Conservation (phyloP, 2,888 invertebrate genomes). For the Xanthorhoe spadicearia region DNA sequence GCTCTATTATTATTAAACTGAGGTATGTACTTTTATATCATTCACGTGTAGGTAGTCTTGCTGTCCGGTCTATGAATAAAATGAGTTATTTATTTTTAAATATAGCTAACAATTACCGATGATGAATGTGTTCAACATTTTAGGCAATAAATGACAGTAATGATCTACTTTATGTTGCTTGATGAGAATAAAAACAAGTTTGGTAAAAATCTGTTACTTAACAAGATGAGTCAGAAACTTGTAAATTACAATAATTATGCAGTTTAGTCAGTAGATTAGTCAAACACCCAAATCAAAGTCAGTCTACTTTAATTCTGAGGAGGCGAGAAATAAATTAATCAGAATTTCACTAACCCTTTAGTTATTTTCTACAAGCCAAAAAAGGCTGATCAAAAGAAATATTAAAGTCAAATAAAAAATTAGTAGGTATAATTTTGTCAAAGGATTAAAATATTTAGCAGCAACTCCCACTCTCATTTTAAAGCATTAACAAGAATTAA, state of each 20-base stretch:
- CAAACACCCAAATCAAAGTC: too few species aligned
- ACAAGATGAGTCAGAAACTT: not conserved
- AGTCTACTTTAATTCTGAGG: not conserved
- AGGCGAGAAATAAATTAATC: too few species aligned
- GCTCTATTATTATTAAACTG: constrained; percentile 15
- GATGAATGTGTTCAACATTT: not conserved
- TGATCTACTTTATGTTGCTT: not conserved
- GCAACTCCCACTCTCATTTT: too few species aligned
- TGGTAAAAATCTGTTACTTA: not conserved
- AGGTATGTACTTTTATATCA: constrained; percentile 15
- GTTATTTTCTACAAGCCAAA: too few species aligned
- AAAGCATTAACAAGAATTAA: too few species aligned
- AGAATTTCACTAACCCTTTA: too few species aligned
- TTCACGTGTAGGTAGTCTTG: constrained; percentile 23
- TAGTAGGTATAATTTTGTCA: too few species aligned
- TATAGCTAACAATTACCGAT: not conserved
- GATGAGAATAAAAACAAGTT: not conserved
- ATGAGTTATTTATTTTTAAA: constrained; percentile 16
- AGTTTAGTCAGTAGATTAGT: too few species aligned
- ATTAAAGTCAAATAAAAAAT: too few species aligned
- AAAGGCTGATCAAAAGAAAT: too few species aligned
- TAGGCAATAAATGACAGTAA: not conserved
- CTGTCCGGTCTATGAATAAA: constrained; percentile 17
- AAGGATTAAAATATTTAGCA: too few species aligned
- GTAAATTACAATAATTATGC: not conserved